Evolutionary conservation across 1,140 invertebrate species (phyloP).

Genomic region (Mercenaria mercenaria): DNA sequence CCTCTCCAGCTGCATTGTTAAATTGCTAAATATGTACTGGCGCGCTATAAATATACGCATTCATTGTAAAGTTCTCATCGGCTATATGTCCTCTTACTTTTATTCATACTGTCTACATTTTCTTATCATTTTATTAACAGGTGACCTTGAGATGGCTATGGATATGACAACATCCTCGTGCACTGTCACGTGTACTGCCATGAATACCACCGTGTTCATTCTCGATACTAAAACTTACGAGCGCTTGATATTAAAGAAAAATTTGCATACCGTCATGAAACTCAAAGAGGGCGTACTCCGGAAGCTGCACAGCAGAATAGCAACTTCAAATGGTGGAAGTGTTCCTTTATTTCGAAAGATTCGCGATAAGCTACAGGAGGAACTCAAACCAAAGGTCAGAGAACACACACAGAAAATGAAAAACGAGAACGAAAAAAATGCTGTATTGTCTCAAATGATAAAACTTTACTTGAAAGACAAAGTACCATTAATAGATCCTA

Average conservation of each 20-base stretch:
- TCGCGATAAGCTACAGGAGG: conserved; percentile 69
- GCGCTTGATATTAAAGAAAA: conserved; percentile 79
- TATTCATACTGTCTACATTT: too few relatives aligned
- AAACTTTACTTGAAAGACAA: conserved; percentile 76
- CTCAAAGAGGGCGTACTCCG: conserved; percentile 75
- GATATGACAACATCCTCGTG: conserved; percentile 79
- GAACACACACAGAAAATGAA: conserved; percentile 54
- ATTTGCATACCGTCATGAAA: conserved; percentile 75
- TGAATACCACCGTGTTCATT: conserved; percentile 79
- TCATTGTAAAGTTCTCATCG: too few relatives aligned
- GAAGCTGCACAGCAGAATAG: conserved; percentile 76
- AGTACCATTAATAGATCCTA: conserved; percentile 78
- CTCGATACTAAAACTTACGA: conserved; percentile 84
- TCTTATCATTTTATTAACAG: conserved; percentile 63
- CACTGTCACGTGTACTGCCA: conserved; percentile 78
- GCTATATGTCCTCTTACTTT: too few relatives aligned
- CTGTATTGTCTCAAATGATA: conserved; percentile 71
- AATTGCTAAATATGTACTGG: too few relatives aligned
- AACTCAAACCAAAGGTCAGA: conserved; percentile 59
- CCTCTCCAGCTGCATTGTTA: too few relatives aligned
- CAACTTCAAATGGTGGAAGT: conserved; percentile 70
- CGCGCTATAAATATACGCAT: too few relatives aligned
- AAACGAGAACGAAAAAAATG: conserved; percentile 66
- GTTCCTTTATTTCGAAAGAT: conserved; percentile 73
- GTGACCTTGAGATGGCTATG: conserved; percentile 81